Evolutionary conservation across 2,797 vertebrate genomes (phyloP).

Genomic region (Netta rufina): DNA sequence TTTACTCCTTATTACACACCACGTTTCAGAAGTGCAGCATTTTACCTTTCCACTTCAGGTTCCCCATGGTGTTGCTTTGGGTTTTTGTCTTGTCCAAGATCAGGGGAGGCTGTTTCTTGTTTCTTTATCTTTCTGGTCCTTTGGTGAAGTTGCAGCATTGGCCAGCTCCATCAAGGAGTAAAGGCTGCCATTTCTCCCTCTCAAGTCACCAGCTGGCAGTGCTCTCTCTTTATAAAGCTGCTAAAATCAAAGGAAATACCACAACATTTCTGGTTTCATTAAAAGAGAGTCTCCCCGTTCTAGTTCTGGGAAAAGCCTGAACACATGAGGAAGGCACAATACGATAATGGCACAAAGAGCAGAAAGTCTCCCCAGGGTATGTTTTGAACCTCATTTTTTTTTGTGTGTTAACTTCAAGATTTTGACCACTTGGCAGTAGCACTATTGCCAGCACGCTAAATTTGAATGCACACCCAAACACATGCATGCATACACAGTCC

Average conservation of each 20-base stretch:
- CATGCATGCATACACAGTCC: neutral
- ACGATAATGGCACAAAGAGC: neutral
- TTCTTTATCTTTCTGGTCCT: neutral
- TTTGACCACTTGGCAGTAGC: neutral
- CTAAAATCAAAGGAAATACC: neutral
- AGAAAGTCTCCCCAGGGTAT: neutral
- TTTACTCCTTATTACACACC: neutral
- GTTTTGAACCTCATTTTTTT: neutral
- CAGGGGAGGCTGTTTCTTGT: neutral
- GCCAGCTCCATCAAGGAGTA: neutral
- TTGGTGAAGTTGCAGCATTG: neutral
- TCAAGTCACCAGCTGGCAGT: neutral
- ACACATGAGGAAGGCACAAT: neutral
- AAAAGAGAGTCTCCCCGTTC: neutral
- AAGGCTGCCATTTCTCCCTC: neutral
- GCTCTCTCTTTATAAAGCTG: neutral
- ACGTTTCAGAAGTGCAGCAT: neutral
- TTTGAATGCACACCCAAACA: constrained; percentile 9
- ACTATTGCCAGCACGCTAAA: neutral
- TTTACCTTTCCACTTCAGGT: neutral
- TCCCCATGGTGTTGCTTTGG: neutral
- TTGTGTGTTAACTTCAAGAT: neutral
- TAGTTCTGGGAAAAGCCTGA: neutral
- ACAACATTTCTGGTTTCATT: neutral
- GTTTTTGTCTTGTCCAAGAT: neutral